A percentile compares a stretch with the other conserved stretches of the same genome.
These are phyloP conservation scores for Capitulum mitella DNA, from an alignment of 2,888 invertebrate genomes.

Conservation along the genomic window DNA sequence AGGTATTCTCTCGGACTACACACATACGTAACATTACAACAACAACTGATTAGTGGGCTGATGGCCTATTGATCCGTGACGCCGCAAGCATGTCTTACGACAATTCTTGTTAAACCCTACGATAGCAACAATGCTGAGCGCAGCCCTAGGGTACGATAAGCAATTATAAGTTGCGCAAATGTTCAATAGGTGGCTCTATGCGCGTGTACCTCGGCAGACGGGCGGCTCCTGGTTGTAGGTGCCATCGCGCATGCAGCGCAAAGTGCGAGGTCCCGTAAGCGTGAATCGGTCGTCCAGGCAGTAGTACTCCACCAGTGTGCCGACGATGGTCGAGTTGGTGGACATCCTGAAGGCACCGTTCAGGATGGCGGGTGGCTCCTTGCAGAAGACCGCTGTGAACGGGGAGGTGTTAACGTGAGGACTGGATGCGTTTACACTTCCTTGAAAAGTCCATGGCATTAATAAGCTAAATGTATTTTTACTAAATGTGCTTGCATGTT, in stretches of 20 bases:
- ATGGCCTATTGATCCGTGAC: too few species aligned
- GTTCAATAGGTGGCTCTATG: neutral
- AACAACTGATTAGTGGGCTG: too few species aligned
- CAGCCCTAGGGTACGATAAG: neutral
- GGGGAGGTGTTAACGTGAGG: too few species aligned
- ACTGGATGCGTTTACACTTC: too few species aligned
- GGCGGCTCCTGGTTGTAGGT: conserved; percentile 71
- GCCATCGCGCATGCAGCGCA: conserved; percentile 66
- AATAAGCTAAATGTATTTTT: too few species aligned
- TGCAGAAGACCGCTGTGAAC: conserved; percentile 56
- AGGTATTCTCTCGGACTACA: too few species aligned
- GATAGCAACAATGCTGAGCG: too few species aligned
- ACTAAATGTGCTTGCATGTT: too few species aligned
- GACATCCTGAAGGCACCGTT: conserved; percentile 47
- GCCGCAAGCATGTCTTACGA: neutral
- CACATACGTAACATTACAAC: too few species aligned
- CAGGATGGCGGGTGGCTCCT: conserved; percentile 57
- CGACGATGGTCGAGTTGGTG: conserved; percentile 48
- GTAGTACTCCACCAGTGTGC: conserved; percentile 65
- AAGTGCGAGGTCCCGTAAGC: conserved; percentile 58
- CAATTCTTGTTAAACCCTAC: neutral
- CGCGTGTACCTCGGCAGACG: conserved; percentile 50
- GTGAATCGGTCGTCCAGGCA: conserved; percentile 65
- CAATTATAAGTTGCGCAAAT: neutral
- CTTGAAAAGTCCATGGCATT: too few species aligned